phyloP scores from a whole-genome alignment of 2,888 invertebrate species.

The Crepidodera aurea region DNA sequence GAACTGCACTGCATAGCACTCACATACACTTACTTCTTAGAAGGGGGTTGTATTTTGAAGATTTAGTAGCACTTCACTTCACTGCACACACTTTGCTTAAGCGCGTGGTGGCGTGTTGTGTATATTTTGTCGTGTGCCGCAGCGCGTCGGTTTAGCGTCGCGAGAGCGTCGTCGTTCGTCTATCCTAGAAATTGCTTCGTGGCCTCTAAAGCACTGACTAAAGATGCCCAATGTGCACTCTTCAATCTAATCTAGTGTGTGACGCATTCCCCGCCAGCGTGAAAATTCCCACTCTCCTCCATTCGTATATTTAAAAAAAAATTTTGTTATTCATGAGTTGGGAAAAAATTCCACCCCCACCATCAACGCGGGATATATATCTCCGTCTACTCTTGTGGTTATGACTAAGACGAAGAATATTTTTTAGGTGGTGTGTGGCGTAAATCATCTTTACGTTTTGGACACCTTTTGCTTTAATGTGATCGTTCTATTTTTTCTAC shows the following conservation, averaged over 20 bases:
- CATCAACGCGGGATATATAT: constrained; percentile 37
- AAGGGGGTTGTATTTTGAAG: constrained; percentile 48
- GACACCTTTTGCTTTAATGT: constrained; percentile 16
- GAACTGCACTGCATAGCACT: constrained; percentile 40
- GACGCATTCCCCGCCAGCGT: constrained; percentile 54
- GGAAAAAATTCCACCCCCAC: constrained; percentile 50
- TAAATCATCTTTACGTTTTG: constrained; percentile 12
- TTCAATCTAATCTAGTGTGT: constrained; percentile 59
- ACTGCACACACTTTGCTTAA: constrained; percentile 52
- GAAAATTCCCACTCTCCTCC: constrained; percentile 39
- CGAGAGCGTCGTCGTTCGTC: constrained; percentile 62
- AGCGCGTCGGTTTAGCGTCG: constrained; percentile 40
- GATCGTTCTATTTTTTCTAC: no score
- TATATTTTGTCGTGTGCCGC: constrained; percentile 55
- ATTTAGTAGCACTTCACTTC: constrained; percentile 55
- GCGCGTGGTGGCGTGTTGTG: constrained; percentile 48
- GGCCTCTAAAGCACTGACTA: constrained; percentile 63
- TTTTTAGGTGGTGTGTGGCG: constrained; percentile 38
- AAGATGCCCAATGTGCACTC: constrained; percentile 57
- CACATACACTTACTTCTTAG: constrained; percentile 57
- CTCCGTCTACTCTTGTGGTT: constrained; percentile 50
- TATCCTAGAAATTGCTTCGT: constrained; percentile 61
- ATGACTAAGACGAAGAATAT: constrained; percentile 54
- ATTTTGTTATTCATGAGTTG: constrained; percentile 31
- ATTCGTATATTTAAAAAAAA: constrained; percentile 22